phyloP scores from a whole-genome alignment of 1,140 invertebrate genomes.

The Oncopodura yosiiana region DNA sequence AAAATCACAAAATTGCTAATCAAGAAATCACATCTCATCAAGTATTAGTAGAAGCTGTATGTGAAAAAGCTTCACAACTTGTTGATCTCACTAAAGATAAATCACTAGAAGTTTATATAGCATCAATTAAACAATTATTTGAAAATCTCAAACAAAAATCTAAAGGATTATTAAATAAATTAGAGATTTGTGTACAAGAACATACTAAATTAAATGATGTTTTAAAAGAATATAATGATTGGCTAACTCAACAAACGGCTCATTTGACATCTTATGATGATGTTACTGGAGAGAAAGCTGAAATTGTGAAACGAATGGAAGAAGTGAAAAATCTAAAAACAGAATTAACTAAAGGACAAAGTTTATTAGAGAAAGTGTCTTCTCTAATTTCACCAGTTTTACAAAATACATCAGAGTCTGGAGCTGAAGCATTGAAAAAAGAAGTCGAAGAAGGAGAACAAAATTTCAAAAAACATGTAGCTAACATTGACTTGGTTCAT shows the following conservation, averaged over 20 bases:
- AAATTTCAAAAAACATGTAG: background rate
- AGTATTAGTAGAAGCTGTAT: slow-evolving; percentile 75
- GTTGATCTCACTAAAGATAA: slow-evolving; percentile 81
- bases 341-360: slow-evolving; percentile 58
- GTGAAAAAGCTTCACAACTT: slow-evolving; percentile 79
- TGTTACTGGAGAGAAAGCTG: slow-evolving; percentile 65
- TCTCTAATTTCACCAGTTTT: slow-evolving; percentile 56
- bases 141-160: slow-evolving; percentile 40
- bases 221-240: slow-evolving; percentile 64
- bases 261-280: slow-evolving; percentile 67
- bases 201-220: slow-evolving; percentile 66
- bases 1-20: slow-evolving; percentile 59
- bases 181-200: slow-evolving; percentile 74
- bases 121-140: slow-evolving; percentile 82
- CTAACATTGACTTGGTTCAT: slow-evolving; percentile 15
- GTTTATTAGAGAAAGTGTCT: slow-evolving; percentile 58
- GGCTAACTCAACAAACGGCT: slow-evolving; percentile 63
- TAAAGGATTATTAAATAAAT: slow-evolving; percentile 62
- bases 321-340: slow-evolving; percentile 57
- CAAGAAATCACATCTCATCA: slow-evolving; percentile 91
- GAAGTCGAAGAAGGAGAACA: slow-evolving; percentile 12
- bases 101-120: slow-evolving; percentile 70
- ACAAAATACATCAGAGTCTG: slow-evolving; percentile 62
- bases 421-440: slow-evolving; percentile 19
- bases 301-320: slow-evolving; percentile 62